These are phyloP conservation scores for Ctenosaura bakeri DNA, from an alignment of 2,797 vertebrate species.

Conservation along the genomic window DNA sequence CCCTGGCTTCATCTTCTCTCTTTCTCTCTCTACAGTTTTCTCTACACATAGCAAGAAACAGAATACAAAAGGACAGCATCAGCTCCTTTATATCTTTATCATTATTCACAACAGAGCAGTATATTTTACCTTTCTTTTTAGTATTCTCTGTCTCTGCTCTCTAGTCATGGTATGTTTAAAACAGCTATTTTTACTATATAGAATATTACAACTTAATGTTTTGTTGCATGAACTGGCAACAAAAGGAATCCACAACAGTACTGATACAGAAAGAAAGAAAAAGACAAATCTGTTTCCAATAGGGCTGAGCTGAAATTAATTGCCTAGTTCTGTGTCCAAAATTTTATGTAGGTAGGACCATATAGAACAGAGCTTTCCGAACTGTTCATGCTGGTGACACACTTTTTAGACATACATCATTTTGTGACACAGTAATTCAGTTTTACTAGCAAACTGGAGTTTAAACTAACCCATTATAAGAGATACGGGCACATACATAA, in stretches of 20 bases:
- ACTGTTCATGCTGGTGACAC: too few species aligned
- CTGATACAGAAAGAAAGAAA: not conserved
- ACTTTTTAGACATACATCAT: too few species aligned
- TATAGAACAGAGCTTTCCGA: not conserved
- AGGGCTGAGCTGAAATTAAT: not conserved
- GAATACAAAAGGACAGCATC: slow-evolving; percentile 39
- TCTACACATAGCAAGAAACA: fast-evolving
- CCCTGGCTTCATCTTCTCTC: slow-evolving; percentile 9
- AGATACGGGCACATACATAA: too few species aligned
- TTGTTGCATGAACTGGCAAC: not conserved
- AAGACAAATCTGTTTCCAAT: not conserved
- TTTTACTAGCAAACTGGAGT: too few species aligned
- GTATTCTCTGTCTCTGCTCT: not conserved
- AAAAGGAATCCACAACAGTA: not conserved
- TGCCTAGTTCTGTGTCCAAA: not conserved
- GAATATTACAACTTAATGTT: not conserved
- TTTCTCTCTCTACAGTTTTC: slow-evolving; percentile 27
- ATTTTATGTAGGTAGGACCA: not conserved
- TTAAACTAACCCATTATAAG: too few species aligned
- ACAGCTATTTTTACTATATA: not conserved
- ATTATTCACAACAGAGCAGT: not conserved
- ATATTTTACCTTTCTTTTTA: not conserved
- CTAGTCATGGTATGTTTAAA: not conserved
- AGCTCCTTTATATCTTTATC: not conserved
- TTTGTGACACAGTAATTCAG: too few species aligned